Conservation (phyloP, 2,888 invertebrate genomes). For the Agrotis ipsilon region DNA sequence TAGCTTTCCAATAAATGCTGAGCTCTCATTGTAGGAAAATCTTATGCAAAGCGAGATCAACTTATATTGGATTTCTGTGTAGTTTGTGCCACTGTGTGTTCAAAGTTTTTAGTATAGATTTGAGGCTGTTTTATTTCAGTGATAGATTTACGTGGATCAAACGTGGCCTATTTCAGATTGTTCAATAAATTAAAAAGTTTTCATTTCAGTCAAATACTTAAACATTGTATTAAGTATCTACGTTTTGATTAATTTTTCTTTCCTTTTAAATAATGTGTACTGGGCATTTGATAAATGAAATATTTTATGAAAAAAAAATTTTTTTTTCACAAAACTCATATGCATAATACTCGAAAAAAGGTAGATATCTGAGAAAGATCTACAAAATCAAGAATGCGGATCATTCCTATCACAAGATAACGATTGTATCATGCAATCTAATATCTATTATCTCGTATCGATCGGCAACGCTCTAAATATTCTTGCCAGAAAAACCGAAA, state of each 20-base stretch:
- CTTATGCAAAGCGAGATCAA: background rate
- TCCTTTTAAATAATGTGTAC: too few relatives aligned
- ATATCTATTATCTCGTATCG: conserved; percentile 52
- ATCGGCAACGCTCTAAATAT: conserved; percentile 43
- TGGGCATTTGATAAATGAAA: background rate
- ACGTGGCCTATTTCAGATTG: too few relatives aligned
- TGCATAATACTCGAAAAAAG: conserved; percentile 16
- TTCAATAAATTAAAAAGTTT: too few relatives aligned
- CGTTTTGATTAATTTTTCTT: too few relatives aligned
- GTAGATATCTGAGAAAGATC: conserved; percentile 40
- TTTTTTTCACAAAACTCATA: conserved; percentile 6
- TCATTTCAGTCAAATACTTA: too few relatives aligned
- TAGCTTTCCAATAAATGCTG: background rate
- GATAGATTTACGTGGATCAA: too few relatives aligned
- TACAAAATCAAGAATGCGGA: conserved; percentile 57
- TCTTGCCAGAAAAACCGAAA: conserved; percentile 15
- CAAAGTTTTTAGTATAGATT: background rate
- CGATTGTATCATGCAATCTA: conserved; percentile 48
- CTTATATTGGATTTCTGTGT: background rate
- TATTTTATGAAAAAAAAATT: too few relatives aligned
- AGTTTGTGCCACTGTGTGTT: background rate
- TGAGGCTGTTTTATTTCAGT: background rate
- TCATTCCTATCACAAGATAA: conserved; percentile 56
- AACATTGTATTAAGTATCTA: too few relatives aligned
- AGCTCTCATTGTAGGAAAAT: background rate